Base-by-base conservation (phyloP, 2,113 vertebrate species). In the Myotis lucifugus region DNA sequence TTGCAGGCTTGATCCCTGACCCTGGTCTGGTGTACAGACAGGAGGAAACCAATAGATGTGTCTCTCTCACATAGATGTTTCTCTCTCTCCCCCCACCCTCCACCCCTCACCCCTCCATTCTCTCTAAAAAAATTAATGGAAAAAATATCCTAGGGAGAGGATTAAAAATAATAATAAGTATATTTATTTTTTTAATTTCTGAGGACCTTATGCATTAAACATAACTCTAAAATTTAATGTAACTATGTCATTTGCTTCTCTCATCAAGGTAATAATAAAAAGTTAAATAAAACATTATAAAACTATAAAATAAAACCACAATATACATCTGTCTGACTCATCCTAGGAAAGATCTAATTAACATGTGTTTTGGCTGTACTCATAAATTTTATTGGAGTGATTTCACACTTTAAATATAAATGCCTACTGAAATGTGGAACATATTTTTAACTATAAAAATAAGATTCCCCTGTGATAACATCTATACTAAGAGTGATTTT, bases 381-480 rank as follows among this genome's bases (percentile, higher is more conserved):
- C 93, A 91, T 95, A 97, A 95, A 97, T 97, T 85, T 96, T 86
- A 66, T 83, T 91, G 94, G 92, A 97, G 15, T 72, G 76, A 83
- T 97, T 97, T 98, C 88, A 88, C 96, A 95, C 83, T 96, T 97
- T 97, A 95, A 85, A 90, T 87, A 91, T 97, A 98, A 98, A 97
- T 98, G 54, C 76, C 8, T 92, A 95, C 88, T 97, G 96, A 97
- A 97, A 94, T 92, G 17, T 74, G 70, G 40, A 89, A 93, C 17
- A 96, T 97, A 96, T 94, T 81, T 78, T 73, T 59, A 88, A 85
- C 42, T 88, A 86, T 79, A 93, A 93, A 97, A 95, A 87, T 91
- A 97, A 93, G 90, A 96, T 91, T 95, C 66, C 48, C 21, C 17
- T 95, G 88, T 85, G 64, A 87, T 96, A 93, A 97, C 91, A 97